Conservation (phyloP, 2,888 invertebrate species). For the Muscina levida region DNA sequence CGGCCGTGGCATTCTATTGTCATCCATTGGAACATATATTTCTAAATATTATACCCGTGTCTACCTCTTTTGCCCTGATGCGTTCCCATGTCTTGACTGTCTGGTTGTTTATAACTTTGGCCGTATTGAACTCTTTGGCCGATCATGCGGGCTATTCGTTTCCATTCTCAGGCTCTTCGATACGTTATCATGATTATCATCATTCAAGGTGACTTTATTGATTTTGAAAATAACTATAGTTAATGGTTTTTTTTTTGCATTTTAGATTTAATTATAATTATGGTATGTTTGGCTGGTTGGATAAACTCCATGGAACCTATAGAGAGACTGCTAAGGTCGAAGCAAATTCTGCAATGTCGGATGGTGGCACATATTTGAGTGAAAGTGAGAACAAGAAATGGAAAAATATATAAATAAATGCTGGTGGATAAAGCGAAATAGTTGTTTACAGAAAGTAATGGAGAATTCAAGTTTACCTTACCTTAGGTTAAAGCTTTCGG, state of each 20-base stretch:
- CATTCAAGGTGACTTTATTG: constrained; percentile 86
- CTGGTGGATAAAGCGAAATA: no score
- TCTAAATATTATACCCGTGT: constrained; percentile 88
- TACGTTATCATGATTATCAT: constrained; percentile 92
- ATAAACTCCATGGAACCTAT: constrained; percentile 91
- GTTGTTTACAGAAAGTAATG: no score
- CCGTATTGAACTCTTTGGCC: constrained; percentile 86
- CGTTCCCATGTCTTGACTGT: constrained; percentile 86
- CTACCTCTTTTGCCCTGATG: constrained; percentile 85
- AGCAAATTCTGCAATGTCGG: constrained; percentile 41
- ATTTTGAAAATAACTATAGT: no score
- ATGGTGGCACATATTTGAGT: no score
- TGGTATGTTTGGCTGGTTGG: constrained; percentile 90
- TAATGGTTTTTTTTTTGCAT: neutral
- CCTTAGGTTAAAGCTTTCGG: no score
- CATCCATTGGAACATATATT: constrained; percentile 90
- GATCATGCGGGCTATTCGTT: constrained; percentile 92
- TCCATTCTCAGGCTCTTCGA: constrained; percentile 83
- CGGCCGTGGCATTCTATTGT: constrained; percentile 88
- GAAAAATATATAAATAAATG: no score
- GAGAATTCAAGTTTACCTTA: no score
- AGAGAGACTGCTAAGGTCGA: constrained; percentile 77
- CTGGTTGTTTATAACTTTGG: constrained; percentile 87
- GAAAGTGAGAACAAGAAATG: no score
- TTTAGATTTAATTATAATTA: constrained; percentile 90